Percentiles rank a stretch among this genome's conserved stretches.
Evolutionary conservation across 2,797 vertebrate genomes (phyloP).

Genomic region (Florisuga fusca): DNA sequence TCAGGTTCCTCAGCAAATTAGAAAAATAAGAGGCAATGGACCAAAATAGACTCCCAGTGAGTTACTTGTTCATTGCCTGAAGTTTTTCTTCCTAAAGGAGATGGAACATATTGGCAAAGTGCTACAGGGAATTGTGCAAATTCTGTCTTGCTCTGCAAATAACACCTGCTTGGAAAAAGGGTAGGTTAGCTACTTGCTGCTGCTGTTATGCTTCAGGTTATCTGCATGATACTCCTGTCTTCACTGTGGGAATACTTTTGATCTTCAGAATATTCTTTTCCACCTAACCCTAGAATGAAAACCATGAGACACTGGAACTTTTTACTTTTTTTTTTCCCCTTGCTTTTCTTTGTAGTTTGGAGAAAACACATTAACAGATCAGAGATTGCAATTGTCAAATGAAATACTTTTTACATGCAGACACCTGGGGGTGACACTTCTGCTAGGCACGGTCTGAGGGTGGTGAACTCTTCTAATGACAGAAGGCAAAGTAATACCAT

Average conservation of each 20-base stretch:
- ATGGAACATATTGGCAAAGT: slow-evolving; percentile 9
- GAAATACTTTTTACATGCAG: not conserved
- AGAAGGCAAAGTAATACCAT: not conserved
- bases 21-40: not conserved
- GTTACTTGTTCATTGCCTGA: not conserved
- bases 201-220: not conserved
- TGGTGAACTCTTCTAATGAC: not conserved
- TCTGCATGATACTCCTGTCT: not conserved
- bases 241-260: not conserved
- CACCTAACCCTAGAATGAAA: not conserved
- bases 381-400: not conserved
- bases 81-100: slow-evolving; percentile 21
- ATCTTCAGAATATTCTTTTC: not conserved
- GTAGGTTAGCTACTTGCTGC: not conserved
- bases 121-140: not conserved
- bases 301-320: not conserved
- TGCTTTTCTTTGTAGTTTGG: not conserved
- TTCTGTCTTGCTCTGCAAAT: not conserved
- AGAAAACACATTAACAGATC: not conserved
- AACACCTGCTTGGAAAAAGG: not conserved
- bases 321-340: not conserved
- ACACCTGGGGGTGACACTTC: not conserved
- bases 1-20: slow-evolving; percentile 3
- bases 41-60: not conserved
- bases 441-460: not conserved